Conservation (phyloP, 1,140 invertebrate genomes). For the Tenebrio molitor region DNA sequence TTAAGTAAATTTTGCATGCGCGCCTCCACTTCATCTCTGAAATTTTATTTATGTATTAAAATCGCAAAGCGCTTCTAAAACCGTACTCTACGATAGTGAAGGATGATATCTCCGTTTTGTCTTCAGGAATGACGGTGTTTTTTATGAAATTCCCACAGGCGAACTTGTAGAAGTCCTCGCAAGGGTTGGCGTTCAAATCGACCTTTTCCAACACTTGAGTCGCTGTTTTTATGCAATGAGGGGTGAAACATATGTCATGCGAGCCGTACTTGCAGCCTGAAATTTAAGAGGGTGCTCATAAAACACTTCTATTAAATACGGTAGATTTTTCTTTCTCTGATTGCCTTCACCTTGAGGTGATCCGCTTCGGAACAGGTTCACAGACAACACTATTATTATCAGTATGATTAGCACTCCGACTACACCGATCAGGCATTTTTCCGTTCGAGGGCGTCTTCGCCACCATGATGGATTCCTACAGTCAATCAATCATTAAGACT, state of each 20-base stretch:
- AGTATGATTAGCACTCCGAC: background rate
- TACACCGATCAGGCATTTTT: background rate
- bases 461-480: constrained; percentile 27
- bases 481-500: no score
- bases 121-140: constrained; percentile 78
- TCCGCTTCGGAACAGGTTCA: background rate
- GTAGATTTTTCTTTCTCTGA: no score
- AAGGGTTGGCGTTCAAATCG: constrained; percentile 81
- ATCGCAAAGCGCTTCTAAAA: background rate
- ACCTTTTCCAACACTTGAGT: constrained; percentile 77
- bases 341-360: constrained; percentile 11
- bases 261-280: constrained; percentile 35
- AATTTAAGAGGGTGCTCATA: constrained; percentile 10
- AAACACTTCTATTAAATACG: constrained; percentile 2
- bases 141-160: constrained; percentile 81
- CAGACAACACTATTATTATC: constrained; percentile 1
- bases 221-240: constrained; percentile 72
- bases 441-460: constrained; percentile 1
- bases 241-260: constrained; percentile 66
- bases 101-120: constrained; percentile 69
- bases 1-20: constrained; percentile 26
- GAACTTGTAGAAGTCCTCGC: constrained; percentile 89
- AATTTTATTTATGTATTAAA: background rate
- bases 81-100: constrained; percentile 12
- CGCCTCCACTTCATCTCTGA: constrained; percentile 25